Conservation (phyloP, 1,140 invertebrate species). For the Drosophila pruinosa region DNA sequence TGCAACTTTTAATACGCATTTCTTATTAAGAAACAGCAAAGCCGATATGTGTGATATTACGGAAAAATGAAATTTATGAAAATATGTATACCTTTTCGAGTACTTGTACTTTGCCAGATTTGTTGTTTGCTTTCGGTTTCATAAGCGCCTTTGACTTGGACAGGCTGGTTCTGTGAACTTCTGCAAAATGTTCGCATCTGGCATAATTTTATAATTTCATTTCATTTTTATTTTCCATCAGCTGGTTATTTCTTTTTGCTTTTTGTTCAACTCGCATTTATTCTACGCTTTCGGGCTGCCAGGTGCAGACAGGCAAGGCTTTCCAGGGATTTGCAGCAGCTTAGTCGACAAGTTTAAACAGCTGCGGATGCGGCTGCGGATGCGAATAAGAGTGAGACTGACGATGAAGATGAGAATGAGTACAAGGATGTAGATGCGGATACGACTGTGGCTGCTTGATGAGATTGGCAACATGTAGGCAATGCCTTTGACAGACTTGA, state of each 20-base stretch:
- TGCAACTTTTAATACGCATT: slow-evolving; percentile 19
- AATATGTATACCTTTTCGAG: neutral
- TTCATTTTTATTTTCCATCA: slow-evolving; percentile 35
- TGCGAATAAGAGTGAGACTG: neutral
- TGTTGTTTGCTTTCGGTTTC: slow-evolving; percentile 29
- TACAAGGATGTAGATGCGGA: neutral
- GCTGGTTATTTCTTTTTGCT: slow-evolving; percentile 11
- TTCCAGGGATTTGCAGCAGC: slow-evolving; percentile 66
- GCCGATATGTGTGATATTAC: neutral
- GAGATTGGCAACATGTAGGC: slow-evolving; percentile 39
- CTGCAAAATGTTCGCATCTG: slow-evolving; percentile 45
- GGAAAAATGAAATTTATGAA: slow-evolving; percentile 3
- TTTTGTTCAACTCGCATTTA: slow-evolving; percentile 8
- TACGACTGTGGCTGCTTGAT: slow-evolving; percentile 1
- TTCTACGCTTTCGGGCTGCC: slow-evolving; percentile 31
- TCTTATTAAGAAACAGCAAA: neutral
- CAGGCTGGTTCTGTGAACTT: neutral
- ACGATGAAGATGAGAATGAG: slow-evolving; percentile 2
- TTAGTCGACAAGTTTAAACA: slow-evolving; percentile 69
- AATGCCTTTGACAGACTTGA: slow-evolving; percentile 41
- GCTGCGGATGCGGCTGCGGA: slow-evolving; percentile 6
- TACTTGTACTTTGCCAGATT: slow-evolving; percentile 16
- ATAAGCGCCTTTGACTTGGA: slow-evolving; percentile 39
- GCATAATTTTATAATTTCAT: slow-evolving; percentile 77
- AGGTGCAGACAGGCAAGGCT: slow-evolving; percentile 67